These are phyloP conservation scores for Cecropterus lyciades DNA, from an alignment of 1,140 invertebrate species.

Conservation along the genomic window DNA sequence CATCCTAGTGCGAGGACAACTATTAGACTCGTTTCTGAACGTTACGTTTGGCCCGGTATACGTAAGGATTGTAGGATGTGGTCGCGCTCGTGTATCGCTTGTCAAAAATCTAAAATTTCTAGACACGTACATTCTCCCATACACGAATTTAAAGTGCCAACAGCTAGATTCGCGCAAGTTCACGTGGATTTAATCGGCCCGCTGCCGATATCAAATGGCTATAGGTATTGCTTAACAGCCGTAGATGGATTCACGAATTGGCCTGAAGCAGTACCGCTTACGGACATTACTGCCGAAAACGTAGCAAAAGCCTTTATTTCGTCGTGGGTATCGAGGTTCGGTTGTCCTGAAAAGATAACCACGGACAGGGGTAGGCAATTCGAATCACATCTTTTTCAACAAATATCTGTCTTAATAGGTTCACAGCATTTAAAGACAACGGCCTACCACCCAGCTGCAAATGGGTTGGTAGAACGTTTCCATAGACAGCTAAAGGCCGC, in stretches of 20 bases:
- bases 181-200: constrained; percentile 24
- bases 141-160: constrained; percentile 1
- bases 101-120: constrained; percentile 32
- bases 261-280: constrained; percentile 12
- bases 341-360: neutral
- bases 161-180: constrained; percentile 27
- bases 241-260: neutral
- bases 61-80: neutral
- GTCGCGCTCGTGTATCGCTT: constrained; percentile 15
- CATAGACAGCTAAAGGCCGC: constrained; percentile 3
- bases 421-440: neutral
- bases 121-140: constrained; percentile 27
- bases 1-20: constrained; percentile 18
- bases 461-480: constrained; percentile 10
- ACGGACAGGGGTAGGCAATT: constrained; percentile 3
- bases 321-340: constrained; percentile 1
- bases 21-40: constrained; percentile 16
- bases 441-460: constrained; percentile 3
- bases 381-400: constrained; percentile 1
- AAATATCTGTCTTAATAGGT: neutral
- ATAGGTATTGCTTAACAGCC: neutral
- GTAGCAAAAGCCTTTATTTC: constrained; percentile 2
- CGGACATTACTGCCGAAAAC: neutral
- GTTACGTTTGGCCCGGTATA: constrained; percentile 33
- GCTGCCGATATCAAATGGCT: neutral